Evolutionary conservation across 92 coral and sea anemone species (phyloP).

Genomic region (Ricordea florida): DNA sequence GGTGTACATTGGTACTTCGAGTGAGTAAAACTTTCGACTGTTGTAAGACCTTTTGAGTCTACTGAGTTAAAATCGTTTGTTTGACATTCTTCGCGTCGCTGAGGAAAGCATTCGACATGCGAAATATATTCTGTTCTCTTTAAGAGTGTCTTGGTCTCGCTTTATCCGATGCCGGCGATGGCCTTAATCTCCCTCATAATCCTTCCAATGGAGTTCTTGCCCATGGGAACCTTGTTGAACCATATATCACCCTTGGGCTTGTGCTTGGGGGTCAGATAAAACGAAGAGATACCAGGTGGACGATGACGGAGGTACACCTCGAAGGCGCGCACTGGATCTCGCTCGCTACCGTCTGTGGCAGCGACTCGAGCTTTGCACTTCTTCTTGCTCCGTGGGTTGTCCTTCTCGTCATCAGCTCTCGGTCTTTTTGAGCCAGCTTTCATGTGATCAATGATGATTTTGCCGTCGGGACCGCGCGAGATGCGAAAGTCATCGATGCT

Average conservation of each 20-base stretch:
- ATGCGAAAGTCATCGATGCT: slow-evolving; percentile 98
- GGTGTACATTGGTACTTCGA: too few relatives aligned
- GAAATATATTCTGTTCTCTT: not conserved
- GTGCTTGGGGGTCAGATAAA: slow-evolving; percentile 99
- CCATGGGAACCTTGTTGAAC: slow-evolving; percentile 99
- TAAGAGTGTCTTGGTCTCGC: not conserved
- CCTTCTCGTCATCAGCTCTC: slow-evolving; percentile 93
- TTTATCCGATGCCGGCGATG: slow-evolving; percentile 96
- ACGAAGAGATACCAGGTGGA: slow-evolving; percentile 99
- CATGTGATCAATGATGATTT: slow-evolving; percentile 93
- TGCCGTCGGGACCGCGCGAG: slow-evolving; percentile 97
- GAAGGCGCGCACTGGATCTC: slow-evolving; percentile 99
- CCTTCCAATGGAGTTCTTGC: slow-evolving; percentile 97
- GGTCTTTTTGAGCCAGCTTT: slow-evolving; percentile 93
- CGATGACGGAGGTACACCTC: slow-evolving; percentile 96
- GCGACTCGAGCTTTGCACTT: slow-evolving; percentile 95
- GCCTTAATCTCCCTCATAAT: slow-evolving; percentile 99
- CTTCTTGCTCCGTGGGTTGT: slow-evolving; percentile 87
- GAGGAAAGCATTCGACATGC: not conserved
- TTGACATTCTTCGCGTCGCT: not conserved
- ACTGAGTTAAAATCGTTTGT: not conserved
- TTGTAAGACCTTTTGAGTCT: too few relatives aligned
- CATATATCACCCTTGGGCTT: slow-evolving; percentile 99
- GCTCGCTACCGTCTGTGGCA: slow-evolving; percentile 98
- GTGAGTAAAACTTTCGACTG: too few relatives aligned